Evolutionary conservation across 2,888 invertebrate genomes (phyloP), one percentile per base, ranked within the genome.

Genomic region (Chymomyza fuscimana): DNA sequence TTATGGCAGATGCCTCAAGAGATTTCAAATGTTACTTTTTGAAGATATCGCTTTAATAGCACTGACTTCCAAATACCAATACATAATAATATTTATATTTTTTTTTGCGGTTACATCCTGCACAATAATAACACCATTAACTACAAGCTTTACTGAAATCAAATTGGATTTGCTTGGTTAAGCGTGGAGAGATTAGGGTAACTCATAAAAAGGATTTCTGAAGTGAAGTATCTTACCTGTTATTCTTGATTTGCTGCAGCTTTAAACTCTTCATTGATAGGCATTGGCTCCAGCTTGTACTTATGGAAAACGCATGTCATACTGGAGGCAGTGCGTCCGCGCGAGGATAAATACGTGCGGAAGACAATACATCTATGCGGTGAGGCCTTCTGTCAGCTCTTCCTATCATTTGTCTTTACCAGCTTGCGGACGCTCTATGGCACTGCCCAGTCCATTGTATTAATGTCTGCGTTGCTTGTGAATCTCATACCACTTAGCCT

Each of bases 341-440:
- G 91, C 0, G 91, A 92, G 70, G 91, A 92, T 64, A 91, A 91
- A 72, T 91, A 89, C 58, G 92, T 92, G 3, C 87, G 91, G 32
- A 91, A 91, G 67, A 92, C 92, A 0, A 91, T 92, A 32, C 91
- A 89, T 54, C 73, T 92, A 19, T 91, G 91, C 62, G 91, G 91
- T 16, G 92, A 92, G 73, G 91, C 92, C 16, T 92, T 92, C 72
- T 92, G 91, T 68, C 92, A 92, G 74, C 81, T 92, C 10, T 92
- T 92, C 67, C 82, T 92, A 0, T 91, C 91, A 5, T 92, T 92
- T 65, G 92, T 91, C 6, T 91, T 92, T 64, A 91, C 92, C 75
- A 92, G 91, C 70, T 79, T 92, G 40, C 90, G 91, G 19, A 91
- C 92, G 0, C 78, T 92, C 1, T 92, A 92, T 29, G 92, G 92